Conservation (phyloP, 2,113 vertebrate species). For the Paramisgurnus dabryanus region DNA sequence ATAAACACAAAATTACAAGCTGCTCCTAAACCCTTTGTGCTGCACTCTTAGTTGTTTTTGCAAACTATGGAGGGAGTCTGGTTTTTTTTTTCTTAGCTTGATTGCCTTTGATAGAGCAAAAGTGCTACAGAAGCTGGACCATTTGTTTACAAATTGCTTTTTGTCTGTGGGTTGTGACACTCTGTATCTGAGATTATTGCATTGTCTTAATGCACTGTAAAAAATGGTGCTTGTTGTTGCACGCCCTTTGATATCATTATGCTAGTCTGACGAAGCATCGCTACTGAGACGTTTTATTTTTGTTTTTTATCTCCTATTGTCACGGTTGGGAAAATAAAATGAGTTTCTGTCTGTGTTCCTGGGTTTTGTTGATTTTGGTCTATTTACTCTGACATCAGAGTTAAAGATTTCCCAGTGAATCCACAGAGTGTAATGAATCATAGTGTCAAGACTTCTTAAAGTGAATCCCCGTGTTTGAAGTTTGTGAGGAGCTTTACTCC, state of each 20-base stretch:
- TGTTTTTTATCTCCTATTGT: conserved; percentile 29
- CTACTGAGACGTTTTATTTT: conserved; percentile 4
- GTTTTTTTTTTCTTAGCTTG: no score
- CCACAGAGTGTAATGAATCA: conserved; percentile 58
- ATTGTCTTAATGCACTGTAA: background rate
- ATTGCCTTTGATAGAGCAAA: no score
- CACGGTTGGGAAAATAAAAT: conserved; percentile 18
- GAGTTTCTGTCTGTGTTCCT: conserved; percentile 31
- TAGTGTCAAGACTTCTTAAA: conserved; percentile 38
- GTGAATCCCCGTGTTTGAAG: background rate
- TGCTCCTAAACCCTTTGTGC: no score
- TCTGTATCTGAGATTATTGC: conserved; percentile 1
- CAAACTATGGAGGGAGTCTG: no score
- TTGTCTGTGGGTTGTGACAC: background rate
- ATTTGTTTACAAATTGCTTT: background rate
- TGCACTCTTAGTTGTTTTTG: no score
- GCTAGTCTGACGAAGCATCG: conserved; percentile 2
- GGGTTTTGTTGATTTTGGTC: conserved; percentile 50
- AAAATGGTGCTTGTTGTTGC: background rate
- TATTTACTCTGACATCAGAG: conserved; percentile 45
- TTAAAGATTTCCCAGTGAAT: conserved; percentile 49
- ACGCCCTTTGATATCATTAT: conserved; percentile 6
- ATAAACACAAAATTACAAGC: no score
- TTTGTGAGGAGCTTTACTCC: conserved; percentile 15
- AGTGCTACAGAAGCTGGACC: no score